Base-by-base conservation (phyloP, 2,113 vertebrate genomes). In the Rutilus rutilus region DNA sequence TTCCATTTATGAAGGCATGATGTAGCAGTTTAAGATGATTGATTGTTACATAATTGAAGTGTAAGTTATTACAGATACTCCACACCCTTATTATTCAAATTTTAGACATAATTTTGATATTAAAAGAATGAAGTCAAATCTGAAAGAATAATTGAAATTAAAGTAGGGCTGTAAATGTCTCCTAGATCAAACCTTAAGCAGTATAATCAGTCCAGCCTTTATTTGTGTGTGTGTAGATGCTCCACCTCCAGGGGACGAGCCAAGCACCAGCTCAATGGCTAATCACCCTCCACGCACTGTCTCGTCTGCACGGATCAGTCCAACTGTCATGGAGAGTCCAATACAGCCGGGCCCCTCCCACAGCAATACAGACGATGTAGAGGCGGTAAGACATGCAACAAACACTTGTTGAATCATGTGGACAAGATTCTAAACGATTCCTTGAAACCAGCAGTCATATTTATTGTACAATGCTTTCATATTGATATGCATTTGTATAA, bases 241-340 rank as follows among this genome's bases (percentile, higher is more conserved):
- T 76, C 84, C 91, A 33, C 91, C 82, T 83, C 93, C 86, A 47
- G 95, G 92, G 90, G 95, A 95, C 50, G 95, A 97, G 54, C 88
- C 87, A n/a, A 90, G 87, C 71, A 69, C 92, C 65, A 47, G 90
- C 65, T 83, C 91, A 82, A 52, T 90, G 82, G 94, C 92, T 74
- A 94, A 92, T 33, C 91, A 92, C 27, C 92, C 92, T 2, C 84
- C 90, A n/a, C 87, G 85, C 80, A 85, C 92, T 14, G 77, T 67
- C 67, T 85, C 92, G 11, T 92, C 93, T 25, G 52, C 90, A 42
- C 90, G 84, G 15, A 89, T 90, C 83, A 94, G 91, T 87, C 92
- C 95, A 9, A 87, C 92, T 33, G 95, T 92, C 11, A 91, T 93
- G 84, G 96, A 94, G 67, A 89, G 81, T 0, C 87, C 92, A 9